Evolutionary conservation across 2,113 vertebrate genomes (phyloP), one percentile per base, ranked within the genome.

Genomic region (Poecilia latipinna): DNA sequence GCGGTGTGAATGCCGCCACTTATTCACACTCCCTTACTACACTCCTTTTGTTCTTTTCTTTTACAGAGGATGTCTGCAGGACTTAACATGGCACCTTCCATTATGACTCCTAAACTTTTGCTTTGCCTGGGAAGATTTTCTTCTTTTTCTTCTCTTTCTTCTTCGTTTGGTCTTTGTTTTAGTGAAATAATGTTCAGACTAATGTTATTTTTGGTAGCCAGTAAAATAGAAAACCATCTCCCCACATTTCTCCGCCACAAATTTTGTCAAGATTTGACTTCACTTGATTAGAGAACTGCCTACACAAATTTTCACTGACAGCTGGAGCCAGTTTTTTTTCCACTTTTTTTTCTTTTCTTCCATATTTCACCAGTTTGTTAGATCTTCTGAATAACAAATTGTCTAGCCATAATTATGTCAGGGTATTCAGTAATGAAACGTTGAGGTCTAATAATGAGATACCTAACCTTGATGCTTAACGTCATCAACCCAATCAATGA

Each of bases 1-100:
- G 78, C 72, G 69, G 80, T 85, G 84, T 88, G 81, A 86, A 86
- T 70, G 13, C 79, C 71, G 78, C 86, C 84, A 77, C 72, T 80
- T 81, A 80, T 74, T 79, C 77, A 70, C 80, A 72, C 31, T 44
- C 73, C 42, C 35, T 84, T 39, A 61, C 70, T 61, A n/a, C 1
- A 10, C 67, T 68, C 63, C 39, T 62, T 78, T 64, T 70, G 42
- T 39, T 77, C 19, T 33, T 74, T 48, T 65, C 54, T 62, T 61
- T 72, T 33, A 12, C 5, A 24, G 13, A 60, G 69, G 0, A 12
- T 31, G 39, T 65, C 73, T 68, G 76, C 22, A 37, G 74, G 66
- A 31, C 62, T 12, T 61, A 15, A 73, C 68, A 66, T 68, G 61
- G 67, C 72, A 5, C 0, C 62, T 65, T 62, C 32, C 32, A 5